phyloP scores from a whole-genome alignment of 2,888 invertebrate species.

The Euplagia quadripunctaria region DNA sequence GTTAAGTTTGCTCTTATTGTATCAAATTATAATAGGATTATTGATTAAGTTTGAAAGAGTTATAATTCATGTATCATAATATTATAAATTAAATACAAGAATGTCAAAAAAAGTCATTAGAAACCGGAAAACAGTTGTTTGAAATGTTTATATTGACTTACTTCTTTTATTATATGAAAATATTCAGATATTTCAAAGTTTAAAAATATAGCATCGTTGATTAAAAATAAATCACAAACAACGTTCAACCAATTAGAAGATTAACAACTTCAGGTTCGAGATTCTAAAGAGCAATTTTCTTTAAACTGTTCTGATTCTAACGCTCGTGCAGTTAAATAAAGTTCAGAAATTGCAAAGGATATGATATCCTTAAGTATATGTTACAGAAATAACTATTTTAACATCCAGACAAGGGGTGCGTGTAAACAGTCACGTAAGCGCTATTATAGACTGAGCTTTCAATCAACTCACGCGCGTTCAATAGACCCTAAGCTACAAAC shows the following conservation, averaged over 20 bases:
- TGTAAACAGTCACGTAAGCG: conserved; percentile 77
- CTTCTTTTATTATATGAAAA: too few species aligned
- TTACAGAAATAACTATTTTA: conserved; percentile 56
- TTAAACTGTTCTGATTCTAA: conserved; percentile 58
- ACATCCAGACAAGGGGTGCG: conserved; percentile 72
- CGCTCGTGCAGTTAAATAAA: conserved; percentile 54
- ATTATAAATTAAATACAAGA: too few species aligned
- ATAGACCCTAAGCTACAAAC: not conserved
- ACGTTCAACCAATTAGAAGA: conserved; percentile 35
- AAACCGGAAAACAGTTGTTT: too few species aligned
- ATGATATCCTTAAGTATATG: not conserved
- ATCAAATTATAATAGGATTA: not conserved
- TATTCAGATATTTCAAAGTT: not conserved
- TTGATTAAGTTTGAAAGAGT: not conserved
- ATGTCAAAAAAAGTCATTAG: too few species aligned
- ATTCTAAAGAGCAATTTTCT: conserved; percentile 43
- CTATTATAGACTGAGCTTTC: conserved; percentile 71
- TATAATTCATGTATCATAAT: not conserved
- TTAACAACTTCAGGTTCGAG: conserved; percentile 25
- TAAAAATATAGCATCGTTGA: not conserved
- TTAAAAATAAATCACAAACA: not conserved
- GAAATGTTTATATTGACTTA: too few species aligned
- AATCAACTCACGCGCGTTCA: conserved; percentile 60
- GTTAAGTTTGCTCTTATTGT: not conserved
- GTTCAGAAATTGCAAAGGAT: conserved; percentile 61